Evolutionary conservation across 64 coral and sea anemone species (phyloP).

Genomic region (Montipora capricornis): DNA sequence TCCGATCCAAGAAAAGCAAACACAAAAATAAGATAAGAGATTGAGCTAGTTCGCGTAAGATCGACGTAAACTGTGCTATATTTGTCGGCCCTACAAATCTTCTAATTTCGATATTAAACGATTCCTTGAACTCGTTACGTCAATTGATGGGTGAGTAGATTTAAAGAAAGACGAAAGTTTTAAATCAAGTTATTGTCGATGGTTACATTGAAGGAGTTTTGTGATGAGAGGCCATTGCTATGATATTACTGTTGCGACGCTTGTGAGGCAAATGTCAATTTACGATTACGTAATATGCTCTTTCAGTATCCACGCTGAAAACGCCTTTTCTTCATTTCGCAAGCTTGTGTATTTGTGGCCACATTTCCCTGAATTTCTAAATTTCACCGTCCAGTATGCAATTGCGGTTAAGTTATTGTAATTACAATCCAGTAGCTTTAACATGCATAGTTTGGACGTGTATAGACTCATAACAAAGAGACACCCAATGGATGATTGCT

Average conservation of each 20-base stretch:
- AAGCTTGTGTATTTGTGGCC: too few relatives aligned
- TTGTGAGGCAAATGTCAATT: background rate
- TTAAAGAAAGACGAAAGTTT: background rate
- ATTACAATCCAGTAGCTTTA: too few relatives aligned
- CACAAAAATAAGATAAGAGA: slow-evolving; percentile 54
- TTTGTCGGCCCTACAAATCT: background rate
- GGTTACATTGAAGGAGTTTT: background rate
- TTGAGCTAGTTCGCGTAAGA: background rate
- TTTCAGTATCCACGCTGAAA: background rate
- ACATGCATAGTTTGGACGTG: too few relatives aligned
- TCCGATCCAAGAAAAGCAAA: slow-evolving; percentile 41
- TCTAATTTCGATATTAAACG: background rate
- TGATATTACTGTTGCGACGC: background rate
- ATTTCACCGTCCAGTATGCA: too few relatives aligned
- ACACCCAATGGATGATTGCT: too few relatives aligned
- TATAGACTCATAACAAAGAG: too few relatives aligned
- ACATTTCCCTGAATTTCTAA: too few relatives aligned
- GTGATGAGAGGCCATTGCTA: background rate
- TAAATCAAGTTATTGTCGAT: background rate
- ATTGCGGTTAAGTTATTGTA: too few relatives aligned
- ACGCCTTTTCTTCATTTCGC: too few relatives aligned
- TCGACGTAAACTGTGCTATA: background rate
- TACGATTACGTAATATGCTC: background rate
- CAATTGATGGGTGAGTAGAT: background rate
- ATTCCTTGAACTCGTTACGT: background rate